These are phyloP conservation scores for Podarcis lilfordi DNA, from an alignment of 2,797 vertebrate species.

Conservation along the genomic window DNA sequence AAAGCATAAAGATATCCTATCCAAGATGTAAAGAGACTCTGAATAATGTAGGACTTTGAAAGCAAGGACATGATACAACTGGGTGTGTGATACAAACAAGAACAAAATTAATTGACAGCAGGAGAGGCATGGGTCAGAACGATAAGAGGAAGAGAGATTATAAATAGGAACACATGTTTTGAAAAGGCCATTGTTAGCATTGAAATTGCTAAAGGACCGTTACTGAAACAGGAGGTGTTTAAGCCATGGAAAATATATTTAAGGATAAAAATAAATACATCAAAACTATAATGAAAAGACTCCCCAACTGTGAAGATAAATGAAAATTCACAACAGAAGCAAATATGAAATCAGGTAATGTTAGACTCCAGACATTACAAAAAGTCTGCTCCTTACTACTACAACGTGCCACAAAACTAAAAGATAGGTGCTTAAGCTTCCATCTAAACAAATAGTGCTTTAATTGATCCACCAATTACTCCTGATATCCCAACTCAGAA, in stretches of 20 bases:
- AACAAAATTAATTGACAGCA: slow-evolving; percentile 16
- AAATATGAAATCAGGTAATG: not conserved
- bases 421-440: not conserved
- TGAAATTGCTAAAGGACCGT: not conserved
- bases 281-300: not conserved
- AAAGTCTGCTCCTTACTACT: not conserved
- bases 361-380: not conserved
- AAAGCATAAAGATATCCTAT: slow-evolving; percentile 3
- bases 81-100: not conserved
- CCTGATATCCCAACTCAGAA: not conserved
- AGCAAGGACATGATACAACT: slow-evolving; percentile 12
- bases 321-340: not conserved
- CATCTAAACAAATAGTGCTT: not conserved
- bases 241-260: not conserved
- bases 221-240: not conserved
- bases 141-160: not conserved
- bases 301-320: not conserved
- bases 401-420: not conserved
- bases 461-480: not conserved
- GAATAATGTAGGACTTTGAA: slow-evolving; percentile 19
- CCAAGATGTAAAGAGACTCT: slow-evolving; percentile 1
- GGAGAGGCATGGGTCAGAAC: not conserved
- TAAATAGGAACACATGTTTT: not conserved
- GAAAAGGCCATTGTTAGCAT: not conserved
- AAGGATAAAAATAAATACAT: not conserved